These are phyloP conservation scores for Pipistrellus pygmaeus DNA, from an alignment of 2,797 vertebrate genomes.

Conservation along the genomic window DNA sequence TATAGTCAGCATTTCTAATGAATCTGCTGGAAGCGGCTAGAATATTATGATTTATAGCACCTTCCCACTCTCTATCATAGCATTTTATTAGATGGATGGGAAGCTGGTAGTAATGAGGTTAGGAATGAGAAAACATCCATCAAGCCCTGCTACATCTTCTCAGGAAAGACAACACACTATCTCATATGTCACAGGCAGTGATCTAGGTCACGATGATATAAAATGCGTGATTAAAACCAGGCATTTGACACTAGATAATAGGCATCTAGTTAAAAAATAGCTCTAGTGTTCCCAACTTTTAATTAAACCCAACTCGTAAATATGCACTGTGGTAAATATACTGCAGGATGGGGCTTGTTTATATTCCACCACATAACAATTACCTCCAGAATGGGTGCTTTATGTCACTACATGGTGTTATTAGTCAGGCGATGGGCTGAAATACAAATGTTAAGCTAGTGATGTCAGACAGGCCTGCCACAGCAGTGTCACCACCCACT, in stretches of 20 bases:
- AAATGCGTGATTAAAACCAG: conserved; percentile 91
- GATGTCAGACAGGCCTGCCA: conserved; percentile 74
- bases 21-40: conserved; percentile 89
- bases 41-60: conserved; percentile 92
- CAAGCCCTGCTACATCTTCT: conserved; percentile 90
- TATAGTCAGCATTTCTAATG: conserved; percentile 91
- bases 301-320: conserved; percentile 91
- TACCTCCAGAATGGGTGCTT: conserved; percentile 87
- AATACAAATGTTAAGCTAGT: conserved; percentile 84
- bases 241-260: conserved; percentile 91
- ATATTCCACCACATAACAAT: conserved; percentile 89
- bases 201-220: conserved; percentile 91
- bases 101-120: conserved; percentile 93
- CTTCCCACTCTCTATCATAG: conserved; percentile 91
- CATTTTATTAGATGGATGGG: conserved; percentile 94
- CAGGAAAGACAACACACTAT: conserved; percentile 90
- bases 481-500: conserved; percentile 30
- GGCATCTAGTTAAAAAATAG: conserved; percentile 90
- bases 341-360: conserved; percentile 87
- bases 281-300: conserved; percentile 87
- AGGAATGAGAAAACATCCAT: conserved; percentile 93
- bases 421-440: conserved; percentile 84
- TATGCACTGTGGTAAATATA: conserved; percentile 88
- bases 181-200: conserved; percentile 89
- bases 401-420: conserved; percentile 87